Evolutionary conservation across 2,797 vertebrate species (phyloP), one percentile per base, ranked within the genome.

Genomic region (Alectoris magna): DNA sequence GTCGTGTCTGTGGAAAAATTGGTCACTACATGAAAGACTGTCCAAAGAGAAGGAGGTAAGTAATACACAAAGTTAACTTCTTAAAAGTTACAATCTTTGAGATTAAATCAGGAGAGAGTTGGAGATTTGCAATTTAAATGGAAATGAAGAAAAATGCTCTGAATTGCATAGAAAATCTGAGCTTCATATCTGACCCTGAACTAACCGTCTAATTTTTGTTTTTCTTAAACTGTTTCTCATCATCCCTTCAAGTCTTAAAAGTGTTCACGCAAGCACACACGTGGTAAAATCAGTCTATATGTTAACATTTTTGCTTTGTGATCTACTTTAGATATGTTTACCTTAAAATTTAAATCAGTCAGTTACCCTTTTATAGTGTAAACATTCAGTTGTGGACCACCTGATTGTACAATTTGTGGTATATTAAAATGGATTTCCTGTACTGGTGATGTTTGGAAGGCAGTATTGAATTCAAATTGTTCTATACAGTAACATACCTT

Each of bases 11-110:
- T 78, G 99, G 99, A 77, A 99, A 99, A 98, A 99, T 99, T 75
- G 99, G 99, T 80, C 99, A 99, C 95, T 99, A 99, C 95, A 99
- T 99, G 99, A 99, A 99, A 97, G 99, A 99, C 96, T 99, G 99
- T 92, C 99, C 99, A 22, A 99, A 99, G 96, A 98, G 99, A 95
- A 99, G 99, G 97, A 99, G 99, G 99, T 99, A 92, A 96, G 97
- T 82, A 83, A 88, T 88, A 18, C 10, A 38, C 16, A 66, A 75
- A 77, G 39, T 21, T 75, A 3, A 60, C 0, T 0, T 36, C 55
- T 70, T 64, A 69, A 43, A 67, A 73, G 41, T 26, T 36, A 60
- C 71, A 74, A 43, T 55, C 55, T 67, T 51, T n/a, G 41, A 66
- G 34, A 71, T 84, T 36, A 83, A 43, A 23, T 87, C 14, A 31